Conservation (phyloP, 2,888 invertebrate species). For the Calliphora vomitoria region DNA sequence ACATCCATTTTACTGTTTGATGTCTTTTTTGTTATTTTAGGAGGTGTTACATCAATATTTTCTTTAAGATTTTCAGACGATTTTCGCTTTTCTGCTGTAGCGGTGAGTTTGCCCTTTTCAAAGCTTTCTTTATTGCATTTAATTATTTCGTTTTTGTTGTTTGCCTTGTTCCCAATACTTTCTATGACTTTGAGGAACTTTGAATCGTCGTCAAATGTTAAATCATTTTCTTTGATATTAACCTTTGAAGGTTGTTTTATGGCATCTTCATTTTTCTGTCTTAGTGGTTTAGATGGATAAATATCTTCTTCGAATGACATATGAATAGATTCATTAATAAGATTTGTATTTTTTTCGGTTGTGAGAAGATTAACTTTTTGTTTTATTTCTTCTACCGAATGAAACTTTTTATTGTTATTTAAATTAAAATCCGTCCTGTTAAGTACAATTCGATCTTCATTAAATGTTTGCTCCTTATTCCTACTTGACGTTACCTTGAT, state of each 20-base stretch:
- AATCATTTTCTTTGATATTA: slow-evolving; percentile 4
- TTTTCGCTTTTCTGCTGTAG: slow-evolving; percentile 15
- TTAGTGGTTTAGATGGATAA: neutral
- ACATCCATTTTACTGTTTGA: neutral
- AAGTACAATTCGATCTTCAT: neutral
- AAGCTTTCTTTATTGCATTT: neutral
- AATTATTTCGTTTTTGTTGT: neutral
- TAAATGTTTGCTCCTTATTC: neutral
- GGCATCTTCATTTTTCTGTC: neutral
- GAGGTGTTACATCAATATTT: slow-evolving; percentile 11
- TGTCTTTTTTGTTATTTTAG: slow-evolving; percentile 11
- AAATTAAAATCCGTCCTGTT: neutral
- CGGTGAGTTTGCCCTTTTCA: neutral
- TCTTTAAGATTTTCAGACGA: slow-evolving; percentile 24
- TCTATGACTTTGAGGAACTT: neutral
- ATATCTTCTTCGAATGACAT: neutral
- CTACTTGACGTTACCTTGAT: neutral
- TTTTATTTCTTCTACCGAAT: slow-evolving; percentile 8
- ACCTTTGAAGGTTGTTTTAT: neutral
- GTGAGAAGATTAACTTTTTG: neutral
- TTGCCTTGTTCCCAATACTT: neutral
- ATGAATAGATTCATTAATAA: neutral
- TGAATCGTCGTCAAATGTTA: slow-evolving; percentile 20
- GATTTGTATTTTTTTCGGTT: neutral
- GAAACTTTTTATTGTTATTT: neutral